Evolutionary conservation across 2,113 vertebrate species (phyloP).

Genomic region (Sturnus vulgaris): DNA sequence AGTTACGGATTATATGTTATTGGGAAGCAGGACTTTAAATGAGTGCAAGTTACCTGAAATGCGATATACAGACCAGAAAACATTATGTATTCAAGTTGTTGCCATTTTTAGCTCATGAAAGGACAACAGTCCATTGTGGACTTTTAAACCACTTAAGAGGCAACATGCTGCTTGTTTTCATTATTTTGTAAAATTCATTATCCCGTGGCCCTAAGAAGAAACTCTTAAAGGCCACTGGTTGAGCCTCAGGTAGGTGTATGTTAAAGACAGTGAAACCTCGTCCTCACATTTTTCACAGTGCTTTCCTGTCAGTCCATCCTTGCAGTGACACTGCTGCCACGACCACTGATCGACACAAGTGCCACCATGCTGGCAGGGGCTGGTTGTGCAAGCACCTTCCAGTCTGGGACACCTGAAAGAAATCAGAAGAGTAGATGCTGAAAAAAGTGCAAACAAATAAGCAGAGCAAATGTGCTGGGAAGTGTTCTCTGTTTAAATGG

Average conservation of each 20-base stretch:
- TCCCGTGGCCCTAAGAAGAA: neutral
- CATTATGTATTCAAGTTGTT: neutral
- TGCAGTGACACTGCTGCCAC: conserved; percentile 91
- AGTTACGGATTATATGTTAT: neutral
- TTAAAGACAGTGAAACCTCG: neutral
- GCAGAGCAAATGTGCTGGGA: neutral
- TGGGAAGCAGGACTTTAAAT: neutral
- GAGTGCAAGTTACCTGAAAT: neutral
- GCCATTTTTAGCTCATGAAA: neutral
- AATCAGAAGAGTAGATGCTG: neutral
- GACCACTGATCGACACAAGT: conserved; percentile 94
- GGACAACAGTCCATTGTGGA: neutral
- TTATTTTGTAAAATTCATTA: neutral
- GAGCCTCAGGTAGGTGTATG: neutral
- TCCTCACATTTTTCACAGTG: conserved; percentile 93
- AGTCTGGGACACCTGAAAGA: conserved; percentile 87
- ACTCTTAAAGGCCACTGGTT: neutral
- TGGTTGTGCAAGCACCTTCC: conserved; percentile 85
- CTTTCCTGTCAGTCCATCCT: conserved; percentile 87
- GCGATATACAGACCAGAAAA: neutral
- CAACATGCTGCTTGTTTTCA: neutral
- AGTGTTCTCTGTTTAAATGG: neutral
- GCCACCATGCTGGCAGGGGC: conserved; percentile 88
- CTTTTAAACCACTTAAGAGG: neutral
- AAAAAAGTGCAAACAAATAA: neutral